A percentile compares a stretch with the other conserved stretches of the same genome.
phyloP scores from a whole-genome alignment of 1,140 invertebrate species.

The Doryteuthis pealeii region DNA sequence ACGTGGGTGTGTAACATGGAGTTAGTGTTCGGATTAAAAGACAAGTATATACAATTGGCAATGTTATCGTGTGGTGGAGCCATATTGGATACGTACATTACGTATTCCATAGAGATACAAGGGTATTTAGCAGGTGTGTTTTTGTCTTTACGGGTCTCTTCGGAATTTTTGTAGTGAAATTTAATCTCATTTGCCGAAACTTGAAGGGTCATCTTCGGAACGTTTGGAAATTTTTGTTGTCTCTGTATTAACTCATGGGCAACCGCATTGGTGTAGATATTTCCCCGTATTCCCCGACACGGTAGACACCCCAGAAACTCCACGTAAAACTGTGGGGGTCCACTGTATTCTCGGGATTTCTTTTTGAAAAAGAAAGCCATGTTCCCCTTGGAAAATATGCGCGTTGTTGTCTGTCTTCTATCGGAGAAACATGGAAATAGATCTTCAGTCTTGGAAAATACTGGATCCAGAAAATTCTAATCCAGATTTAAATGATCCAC shows the following conservation, averaged over 20 bases:
- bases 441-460: too few relatives aligned
- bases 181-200: conserved; percentile 91
- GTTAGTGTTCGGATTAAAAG: conserved; percentile 76
- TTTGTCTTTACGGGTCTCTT: conserved; percentile 40
- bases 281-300: conserved; percentile 81
- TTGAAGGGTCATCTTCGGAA: conserved; percentile 72
- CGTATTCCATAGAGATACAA: conserved; percentile 46
- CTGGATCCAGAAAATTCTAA: too few relatives aligned
- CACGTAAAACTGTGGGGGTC: conserved; percentile 82
- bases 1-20: conserved; percentile 85
- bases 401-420: too few relatives aligned
- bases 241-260: conserved; percentile 77
- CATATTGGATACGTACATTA: conserved; percentile 47
- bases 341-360: too few relatives aligned
- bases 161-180: conserved; percentile 75
- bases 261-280: conserved; percentile 78
- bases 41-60: conserved; percentile 81
- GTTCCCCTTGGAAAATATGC: too few relatives aligned
- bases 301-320: conserved; percentile 97
- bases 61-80: conserved; percentile 64
- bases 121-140: conserved; percentile 54
- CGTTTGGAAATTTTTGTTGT: conserved; percentile 75
- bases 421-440: too few relatives aligned
- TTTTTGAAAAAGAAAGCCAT: too few relatives aligned
- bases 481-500: too few relatives aligned